Conservation (phyloP, 2,113 vertebrate species). For the Neoarius graeffei region DNA sequence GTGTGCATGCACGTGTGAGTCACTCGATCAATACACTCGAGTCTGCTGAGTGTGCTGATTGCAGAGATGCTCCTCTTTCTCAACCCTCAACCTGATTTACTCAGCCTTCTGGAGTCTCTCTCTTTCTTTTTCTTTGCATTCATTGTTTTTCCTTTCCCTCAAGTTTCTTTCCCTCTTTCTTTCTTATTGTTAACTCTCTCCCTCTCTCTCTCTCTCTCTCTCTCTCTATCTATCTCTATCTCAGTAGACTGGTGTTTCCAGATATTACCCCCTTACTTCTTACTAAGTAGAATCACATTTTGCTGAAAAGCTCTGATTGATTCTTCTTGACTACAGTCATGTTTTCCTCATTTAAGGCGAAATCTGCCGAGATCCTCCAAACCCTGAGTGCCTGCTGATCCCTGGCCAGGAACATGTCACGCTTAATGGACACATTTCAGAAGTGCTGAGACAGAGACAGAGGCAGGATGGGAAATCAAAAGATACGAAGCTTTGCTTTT, state of each 20-base stretch:
- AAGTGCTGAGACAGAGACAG: background rate
- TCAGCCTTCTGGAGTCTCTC: background rate
- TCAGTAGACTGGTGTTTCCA: conserved; percentile 71
- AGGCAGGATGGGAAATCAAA: conserved; percentile 47
- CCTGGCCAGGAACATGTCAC: conserved; percentile 57
- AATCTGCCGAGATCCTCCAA: conserved; percentile 60
- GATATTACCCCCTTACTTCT: conserved; percentile 67
- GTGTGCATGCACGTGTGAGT: conserved; percentile 19
- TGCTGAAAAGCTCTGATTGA: conserved; percentile 71
- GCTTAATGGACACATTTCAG: conserved; percentile 64
- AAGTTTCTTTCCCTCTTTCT: background rate
- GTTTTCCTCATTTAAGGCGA: conserved; percentile 69
- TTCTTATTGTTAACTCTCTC: background rate
- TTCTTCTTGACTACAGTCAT: conserved; percentile 70
- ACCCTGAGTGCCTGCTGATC: conserved; percentile 64
- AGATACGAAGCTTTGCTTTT: background rate
- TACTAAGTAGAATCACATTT: conserved; percentile 74
- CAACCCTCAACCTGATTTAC: background rate
- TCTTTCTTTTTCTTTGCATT: background rate
- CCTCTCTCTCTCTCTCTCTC: conserved; percentile 7
- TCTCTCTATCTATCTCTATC: conserved; percentile 28
- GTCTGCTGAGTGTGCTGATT: conserved; percentile 24
- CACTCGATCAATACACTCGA: background rate
- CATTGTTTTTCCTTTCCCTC: background rate
- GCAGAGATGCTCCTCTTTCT: background rate